These are phyloP conservation scores for Clarias fuscus DNA, from an alignment of 2,797 vertebrate genomes.

Conservation along the genomic window DNA sequence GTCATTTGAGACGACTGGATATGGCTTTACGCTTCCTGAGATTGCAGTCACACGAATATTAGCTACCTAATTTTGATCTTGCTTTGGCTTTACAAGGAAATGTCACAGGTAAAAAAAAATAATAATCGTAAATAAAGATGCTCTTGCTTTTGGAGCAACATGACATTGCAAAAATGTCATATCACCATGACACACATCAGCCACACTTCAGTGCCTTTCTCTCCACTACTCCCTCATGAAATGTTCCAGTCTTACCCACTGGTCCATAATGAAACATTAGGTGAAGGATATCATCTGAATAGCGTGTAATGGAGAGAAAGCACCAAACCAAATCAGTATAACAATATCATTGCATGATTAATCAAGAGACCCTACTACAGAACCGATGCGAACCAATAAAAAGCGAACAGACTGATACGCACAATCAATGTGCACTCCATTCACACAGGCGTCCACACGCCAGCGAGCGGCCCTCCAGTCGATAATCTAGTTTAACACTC, in stretches of 20 bases:
- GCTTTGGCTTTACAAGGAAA: background rate
- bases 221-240: background rate
- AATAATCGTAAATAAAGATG: background rate
- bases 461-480: background rate
- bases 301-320: background rate
- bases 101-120: background rate
- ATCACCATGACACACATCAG: background rate
- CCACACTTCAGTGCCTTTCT: background rate
- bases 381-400: background rate
- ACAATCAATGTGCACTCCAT: background rate
- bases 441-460: background rate
- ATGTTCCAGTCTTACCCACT: too few relatives aligned
- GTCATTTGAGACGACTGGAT: background rate
- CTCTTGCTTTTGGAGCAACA: background rate
- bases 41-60: background rate
- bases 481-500: background rate
- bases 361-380: background rate
- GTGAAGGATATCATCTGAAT: background rate
- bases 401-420: background rate
- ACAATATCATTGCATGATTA: background rate
- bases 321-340: background rate
- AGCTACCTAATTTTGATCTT: background rate
- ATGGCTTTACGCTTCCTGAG: background rate
- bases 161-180: background rate
- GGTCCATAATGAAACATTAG: too few relatives aligned